Base-by-base conservation (phyloP, 37 sponge, comb jelly and placozoan species). In the Petrosia ficiformis region DNA sequence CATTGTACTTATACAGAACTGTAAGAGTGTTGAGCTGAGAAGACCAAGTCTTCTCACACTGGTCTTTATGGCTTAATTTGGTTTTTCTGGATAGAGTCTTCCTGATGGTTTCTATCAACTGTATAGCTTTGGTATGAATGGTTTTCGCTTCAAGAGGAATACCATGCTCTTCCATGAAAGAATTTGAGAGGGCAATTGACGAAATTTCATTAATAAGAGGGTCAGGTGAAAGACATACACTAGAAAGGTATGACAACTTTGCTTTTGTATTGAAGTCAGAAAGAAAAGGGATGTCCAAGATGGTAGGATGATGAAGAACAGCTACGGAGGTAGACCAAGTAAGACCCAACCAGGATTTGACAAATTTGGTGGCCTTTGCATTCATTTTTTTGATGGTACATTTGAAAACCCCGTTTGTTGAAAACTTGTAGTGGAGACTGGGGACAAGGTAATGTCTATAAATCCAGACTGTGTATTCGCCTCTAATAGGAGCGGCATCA, bases 321-420 rank as follows among this genome's bases (percentile, higher is more conserved):
- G 60, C 61, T 3, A 54, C 42, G 16, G 70, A 38, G 57, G 79
- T 58, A 14, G 58, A 59, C 4, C 70, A 22, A 30, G 60, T 24
- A 25, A 79, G 71, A 22, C 71, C 71, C 0, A 77, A 38, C 68
- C 78, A 77, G 1, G 22, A 52, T 48, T 79, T 79, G 56, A 79
- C 10, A 22, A 24, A 65, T 39, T 40, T 65, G 3, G 48, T 65
- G 25, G 36, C 63, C 2, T 16, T 3, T 4, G 2, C 24, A 1
- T 41, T 0, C 6, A 59, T 44, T 43, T 72, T 72, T 6, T 5
- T 26, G 57, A 48, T 43, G 26, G 10, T 19, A 48, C 16, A 26
- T 43, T 44, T 72, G 33, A 26, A 30, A 33, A 48, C 32, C 32
- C 33, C 54, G 57, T 42, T 48, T 6, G 54, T 32, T 3, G 73